A percentile compares a stretch with the other conserved stretches of the same genome.
phyloP scores from a whole-genome alignment of 2,113 vertebrate species.

The Romanogobio albipinnatus region DNA sequence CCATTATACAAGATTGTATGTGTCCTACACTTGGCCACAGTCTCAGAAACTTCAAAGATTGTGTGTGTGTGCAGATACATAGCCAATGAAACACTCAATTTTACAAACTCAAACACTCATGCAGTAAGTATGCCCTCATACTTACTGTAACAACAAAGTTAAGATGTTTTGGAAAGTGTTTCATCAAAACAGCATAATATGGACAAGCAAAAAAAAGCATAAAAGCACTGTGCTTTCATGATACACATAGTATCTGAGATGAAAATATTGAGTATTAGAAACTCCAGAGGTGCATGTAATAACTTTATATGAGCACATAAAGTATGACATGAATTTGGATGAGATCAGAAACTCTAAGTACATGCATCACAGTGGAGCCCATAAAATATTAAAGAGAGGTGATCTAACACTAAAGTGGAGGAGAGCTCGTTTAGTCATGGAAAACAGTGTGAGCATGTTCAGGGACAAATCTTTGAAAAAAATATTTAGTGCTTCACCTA shows the following conservation, averaged over 20 bases:
- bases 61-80: conserved; percentile 7
- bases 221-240: neutral
- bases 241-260: neutral
- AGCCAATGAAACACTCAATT: conserved; percentile 15
- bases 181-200: neutral
- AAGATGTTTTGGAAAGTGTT: conserved; percentile 10
- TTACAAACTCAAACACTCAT: neutral
- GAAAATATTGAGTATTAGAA: conserved; percentile 10
- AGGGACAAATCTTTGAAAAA: neutral
- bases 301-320: conserved; percentile 43
- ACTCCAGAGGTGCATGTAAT: conserved; percentile 24
- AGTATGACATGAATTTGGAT: conserved; percentile 43
- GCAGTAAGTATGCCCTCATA: neutral
- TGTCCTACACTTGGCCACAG: neutral
- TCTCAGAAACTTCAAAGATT: conserved; percentile 2
- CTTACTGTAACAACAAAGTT: neutral
- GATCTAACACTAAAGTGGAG: neutral
- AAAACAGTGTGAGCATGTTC: neutral
- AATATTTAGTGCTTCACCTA: neutral
- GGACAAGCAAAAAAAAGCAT: conserved; percentile 6
- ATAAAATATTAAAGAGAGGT: conserved; percentile 5
- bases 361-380: neutral
- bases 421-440: neutral
- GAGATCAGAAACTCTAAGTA: conserved; percentile 45
- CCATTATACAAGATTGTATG: neutral